These are phyloP conservation scores for Callorhinus ursinus DNA, from an alignment of 2,113 vertebrate genomes.

Conservation along the genomic window DNA sequence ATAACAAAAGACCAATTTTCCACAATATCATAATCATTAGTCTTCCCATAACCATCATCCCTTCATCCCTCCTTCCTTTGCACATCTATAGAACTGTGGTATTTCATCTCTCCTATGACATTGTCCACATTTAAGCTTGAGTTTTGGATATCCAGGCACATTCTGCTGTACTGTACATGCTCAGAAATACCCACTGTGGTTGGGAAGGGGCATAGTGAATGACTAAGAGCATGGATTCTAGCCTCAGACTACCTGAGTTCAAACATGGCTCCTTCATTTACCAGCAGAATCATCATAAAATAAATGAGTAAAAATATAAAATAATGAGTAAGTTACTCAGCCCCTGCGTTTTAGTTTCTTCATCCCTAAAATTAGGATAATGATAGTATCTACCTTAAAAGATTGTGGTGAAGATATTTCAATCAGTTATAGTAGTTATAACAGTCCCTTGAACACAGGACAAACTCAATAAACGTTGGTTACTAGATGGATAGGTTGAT, in stretches of 20 bases:
- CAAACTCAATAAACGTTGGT: background rate
- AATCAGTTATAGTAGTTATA: background rate
- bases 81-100: background rate
- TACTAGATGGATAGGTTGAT: background rate
- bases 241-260: background rate
- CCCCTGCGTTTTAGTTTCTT: background rate
- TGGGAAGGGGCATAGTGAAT: background rate
- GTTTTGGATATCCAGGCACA: background rate
- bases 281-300: background rate
- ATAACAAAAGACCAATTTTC: background rate
- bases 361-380: background rate
- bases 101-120: background rate
- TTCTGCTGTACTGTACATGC: rapidly evolving
- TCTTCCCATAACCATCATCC: background rate
- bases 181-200: background rate
- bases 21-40: background rate
- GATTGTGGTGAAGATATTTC: background rate
- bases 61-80: background rate
- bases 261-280: background rate
- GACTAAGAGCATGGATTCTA: background rate
- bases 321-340: background rate
- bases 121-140: background rate
- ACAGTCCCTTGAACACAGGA: background rate
- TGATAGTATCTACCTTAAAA: background rate
- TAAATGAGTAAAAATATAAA: background rate